phyloP scores from a whole-genome alignment of 2,113 vertebrate genomes.

The Chaetura pelagica region DNA sequence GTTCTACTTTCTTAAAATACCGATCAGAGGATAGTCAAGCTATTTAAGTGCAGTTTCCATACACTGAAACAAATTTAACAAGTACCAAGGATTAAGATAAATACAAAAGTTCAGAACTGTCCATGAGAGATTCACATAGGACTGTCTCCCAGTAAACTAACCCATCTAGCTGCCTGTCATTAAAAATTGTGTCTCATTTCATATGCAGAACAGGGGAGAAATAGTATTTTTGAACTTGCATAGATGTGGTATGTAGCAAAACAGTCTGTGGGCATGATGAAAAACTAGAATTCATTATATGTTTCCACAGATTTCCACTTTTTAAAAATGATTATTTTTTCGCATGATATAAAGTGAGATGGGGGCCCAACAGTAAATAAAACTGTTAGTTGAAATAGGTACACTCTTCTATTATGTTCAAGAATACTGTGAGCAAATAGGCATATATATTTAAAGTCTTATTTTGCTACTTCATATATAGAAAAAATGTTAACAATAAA shows the following conservation, averaged over 20 bases:
- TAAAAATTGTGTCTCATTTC: not conserved
- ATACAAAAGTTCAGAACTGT: not conserved
- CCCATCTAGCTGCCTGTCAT: not conserved
- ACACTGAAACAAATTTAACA: not conserved
- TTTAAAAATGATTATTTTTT: not conserved
- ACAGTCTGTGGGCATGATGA: not conserved
- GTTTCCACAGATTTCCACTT: not conserved
- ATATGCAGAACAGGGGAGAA: not conserved
- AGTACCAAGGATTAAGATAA: not conserved
- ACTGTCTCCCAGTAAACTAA: not conserved
- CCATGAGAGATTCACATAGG: not conserved
- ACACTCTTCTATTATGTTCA: not conserved
- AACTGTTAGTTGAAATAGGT: not conserved
- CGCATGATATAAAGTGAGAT: not conserved
- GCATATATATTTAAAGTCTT: not conserved
- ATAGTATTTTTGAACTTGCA: not conserved
- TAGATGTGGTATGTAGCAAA: not conserved
- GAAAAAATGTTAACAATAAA: not conserved
- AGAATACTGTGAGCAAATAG: not conserved
- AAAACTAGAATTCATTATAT: not conserved
- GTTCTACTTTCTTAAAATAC: not conserved
- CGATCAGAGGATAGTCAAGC: not conserved
- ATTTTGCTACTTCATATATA: not conserved
- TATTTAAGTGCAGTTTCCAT: not conserved
- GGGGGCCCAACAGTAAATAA: not conserved